Evolutionary conservation across 2,797 vertebrate genomes (phyloP).

Genomic region (Pipistrellus pipistrellus): DNA sequence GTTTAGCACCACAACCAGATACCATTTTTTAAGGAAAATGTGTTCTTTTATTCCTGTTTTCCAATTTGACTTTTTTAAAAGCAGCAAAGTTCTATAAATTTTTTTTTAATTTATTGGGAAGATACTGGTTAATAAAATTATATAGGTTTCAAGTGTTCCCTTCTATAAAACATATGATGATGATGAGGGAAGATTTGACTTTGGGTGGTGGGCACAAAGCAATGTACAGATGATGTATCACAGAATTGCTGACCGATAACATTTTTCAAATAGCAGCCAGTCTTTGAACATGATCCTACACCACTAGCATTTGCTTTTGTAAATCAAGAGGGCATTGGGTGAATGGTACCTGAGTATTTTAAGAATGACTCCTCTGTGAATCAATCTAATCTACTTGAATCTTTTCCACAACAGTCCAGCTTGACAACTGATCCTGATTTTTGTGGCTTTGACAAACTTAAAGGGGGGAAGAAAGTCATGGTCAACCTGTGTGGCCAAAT

Average conservation of each 20-base stretch:
- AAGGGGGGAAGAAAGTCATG: background rate
- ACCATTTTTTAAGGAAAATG: background rate
- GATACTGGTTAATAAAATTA: background rate
- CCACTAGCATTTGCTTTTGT: background rate
- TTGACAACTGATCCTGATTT: background rate
- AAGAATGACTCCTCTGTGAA: background rate
- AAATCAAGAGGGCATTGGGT: background rate
- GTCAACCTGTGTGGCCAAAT: background rate
- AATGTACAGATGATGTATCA: background rate
- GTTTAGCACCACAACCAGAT: background rate
- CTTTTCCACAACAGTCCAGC: background rate
- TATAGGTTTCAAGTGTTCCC: background rate
- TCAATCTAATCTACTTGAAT: background rate
- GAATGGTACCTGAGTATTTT: background rate
- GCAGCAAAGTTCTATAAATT: background rate
- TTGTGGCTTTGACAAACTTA: background rate
- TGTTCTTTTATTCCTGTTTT: background rate
- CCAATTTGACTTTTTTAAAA: background rate
- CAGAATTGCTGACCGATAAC: background rate
- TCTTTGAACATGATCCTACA: slow-evolving; percentile 28
- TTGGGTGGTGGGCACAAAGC: background rate
- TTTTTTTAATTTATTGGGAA: background rate
- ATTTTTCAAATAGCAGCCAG: background rate
- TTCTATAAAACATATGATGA: background rate
- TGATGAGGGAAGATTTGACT: background rate